Base-by-base conservation (phyloP, 2,113 vertebrate species). In the Triplophysa rosa region DNA sequence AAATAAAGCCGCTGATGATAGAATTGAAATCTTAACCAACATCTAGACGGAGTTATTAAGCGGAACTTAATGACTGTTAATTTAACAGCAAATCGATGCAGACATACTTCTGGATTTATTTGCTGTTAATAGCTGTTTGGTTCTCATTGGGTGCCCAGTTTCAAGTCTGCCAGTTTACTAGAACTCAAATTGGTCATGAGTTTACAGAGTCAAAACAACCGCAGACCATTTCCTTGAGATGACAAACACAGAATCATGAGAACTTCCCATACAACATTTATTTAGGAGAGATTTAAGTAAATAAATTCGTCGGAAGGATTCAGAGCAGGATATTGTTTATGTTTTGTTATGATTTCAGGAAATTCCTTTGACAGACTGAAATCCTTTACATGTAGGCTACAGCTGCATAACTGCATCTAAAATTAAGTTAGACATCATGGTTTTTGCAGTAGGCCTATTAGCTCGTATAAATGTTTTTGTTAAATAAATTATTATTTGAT, bases 201-300 rank as follows among this genome's bases (percentile, higher is more conserved):
- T 1, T 40, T 58, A 54, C 23, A 62, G 24, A 69, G 17, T 63
- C 56, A 58, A 69, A 72, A 59, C 24, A 66, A 29, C 29, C 8
- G n/a, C 29, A 4, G 33, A 14, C 9, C 7, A 29, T 79, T 64
- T 63, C 42, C 73, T 47, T 14, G 6, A 59, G 29, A 67, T 23
- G n/a, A 54, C 33, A 80, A 61, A 80, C 66, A 81, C 12, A 80
- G 42, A 40, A 64, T 49, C n/a, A 59, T 1, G 0, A 9, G 63
- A 70, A 71, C 19, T 77, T 71, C 61, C 72, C 52, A 61, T 70
- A 67, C 0, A n/a, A 14, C 7, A 13, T 29, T 52, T 52, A 52
- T 21, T 58, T 58, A 21, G 16, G 8, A 62, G 62, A 69, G 54
- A 29, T 17, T 69, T 24, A 64, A 69, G 74, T 54, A 58, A 62